phyloP scores from a whole-genome alignment of 2,888 invertebrate genomes.

The Spisula solida region DNA sequence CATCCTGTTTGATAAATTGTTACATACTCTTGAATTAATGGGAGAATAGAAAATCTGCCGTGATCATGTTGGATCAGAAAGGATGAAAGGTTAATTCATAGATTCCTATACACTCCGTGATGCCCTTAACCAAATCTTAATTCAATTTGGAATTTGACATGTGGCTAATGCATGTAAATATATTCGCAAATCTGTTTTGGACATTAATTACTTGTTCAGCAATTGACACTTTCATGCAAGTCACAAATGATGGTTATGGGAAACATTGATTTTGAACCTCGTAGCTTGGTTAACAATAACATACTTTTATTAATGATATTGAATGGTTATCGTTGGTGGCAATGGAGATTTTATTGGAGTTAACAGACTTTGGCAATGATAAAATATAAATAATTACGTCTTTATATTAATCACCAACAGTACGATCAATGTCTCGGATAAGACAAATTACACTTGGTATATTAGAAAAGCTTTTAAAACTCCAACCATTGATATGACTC shows the following conservation, averaged over 20 bases:
- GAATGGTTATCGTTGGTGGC: neutral
- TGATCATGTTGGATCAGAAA: conserved; percentile 35
- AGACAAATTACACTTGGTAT: neutral
- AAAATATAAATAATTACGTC: neutral
- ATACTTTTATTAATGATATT: conserved; percentile 26
- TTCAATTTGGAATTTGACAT: conserved; percentile 27
- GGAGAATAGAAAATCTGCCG: conserved; percentile 20
- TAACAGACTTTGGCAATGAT: conserved; percentile 6
- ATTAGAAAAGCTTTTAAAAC: neutral
- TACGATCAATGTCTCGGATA: neutral
- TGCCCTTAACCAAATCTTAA: conserved; percentile 23
- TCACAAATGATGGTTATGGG: neutral
- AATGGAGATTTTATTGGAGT: conserved; percentile 2
- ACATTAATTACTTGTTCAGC: conserved; percentile 34
- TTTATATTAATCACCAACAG: neutral
- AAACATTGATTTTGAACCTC: conserved; percentile 16
- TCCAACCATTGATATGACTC: conserved; percentile 4
- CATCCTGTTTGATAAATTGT: conserved; percentile 41
- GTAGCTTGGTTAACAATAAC: neutral
- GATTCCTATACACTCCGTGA: conserved; percentile 35
- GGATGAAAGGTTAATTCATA: conserved; percentile 49
- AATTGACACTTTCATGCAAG: conserved; percentile 33
- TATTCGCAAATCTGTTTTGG: conserved; percentile 11
- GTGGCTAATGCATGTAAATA: conserved; percentile 33
- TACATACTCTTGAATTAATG: conserved; percentile 40